These are phyloP conservation scores for Acromyrmex charruanus DNA, from an alignment of 1,140 invertebrate genomes.

Conservation along the genomic window DNA sequence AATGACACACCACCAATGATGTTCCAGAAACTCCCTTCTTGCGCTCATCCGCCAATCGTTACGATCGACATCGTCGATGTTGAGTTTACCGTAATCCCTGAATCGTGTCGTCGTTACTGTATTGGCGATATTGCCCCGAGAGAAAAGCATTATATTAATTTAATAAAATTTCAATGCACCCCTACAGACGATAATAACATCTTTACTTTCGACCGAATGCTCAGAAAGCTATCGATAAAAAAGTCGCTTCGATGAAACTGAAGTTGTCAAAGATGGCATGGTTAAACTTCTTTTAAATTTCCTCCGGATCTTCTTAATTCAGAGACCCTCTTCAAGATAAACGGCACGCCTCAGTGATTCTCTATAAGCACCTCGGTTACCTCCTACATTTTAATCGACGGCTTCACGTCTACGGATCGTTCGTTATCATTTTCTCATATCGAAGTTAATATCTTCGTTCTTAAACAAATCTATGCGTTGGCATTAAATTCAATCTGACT, in stretches of 20 bases:
- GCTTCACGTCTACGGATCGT: background rate
- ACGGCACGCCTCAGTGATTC: background rate
- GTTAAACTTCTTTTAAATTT: constrained; percentile 36
- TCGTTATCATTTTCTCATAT: constrained; percentile 24
- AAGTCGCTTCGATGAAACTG: background rate
- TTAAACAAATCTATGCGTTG: constrained; percentile 7
- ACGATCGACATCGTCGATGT: background rate
- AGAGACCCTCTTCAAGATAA: constrained; percentile 43
- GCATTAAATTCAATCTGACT: background rate
- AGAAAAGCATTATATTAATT: constrained; percentile 30
- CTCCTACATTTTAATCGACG: constrained; percentile 26
- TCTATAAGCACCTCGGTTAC: background rate
- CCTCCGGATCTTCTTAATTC: constrained; percentile 14
- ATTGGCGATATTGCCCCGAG: background rate
- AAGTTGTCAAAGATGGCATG: constrained; percentile 43
- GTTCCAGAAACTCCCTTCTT: constrained; percentile 30
- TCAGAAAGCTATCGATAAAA: background rate
- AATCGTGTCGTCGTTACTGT: background rate
- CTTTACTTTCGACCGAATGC: background rate
- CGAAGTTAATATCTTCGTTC: background rate
- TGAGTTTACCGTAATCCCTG: constrained; percentile 12
- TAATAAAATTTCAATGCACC: constrained; percentile 27
- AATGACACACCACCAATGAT: constrained; percentile 46
- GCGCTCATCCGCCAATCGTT: constrained; percentile 13
- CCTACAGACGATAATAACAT: background rate